Percentiles rank a stretch among this genome's conserved stretches.
These are phyloP conservation scores for Bibio marci DNA, from an alignment of 2,888 invertebrate genomes.

Conservation along the genomic window DNA sequence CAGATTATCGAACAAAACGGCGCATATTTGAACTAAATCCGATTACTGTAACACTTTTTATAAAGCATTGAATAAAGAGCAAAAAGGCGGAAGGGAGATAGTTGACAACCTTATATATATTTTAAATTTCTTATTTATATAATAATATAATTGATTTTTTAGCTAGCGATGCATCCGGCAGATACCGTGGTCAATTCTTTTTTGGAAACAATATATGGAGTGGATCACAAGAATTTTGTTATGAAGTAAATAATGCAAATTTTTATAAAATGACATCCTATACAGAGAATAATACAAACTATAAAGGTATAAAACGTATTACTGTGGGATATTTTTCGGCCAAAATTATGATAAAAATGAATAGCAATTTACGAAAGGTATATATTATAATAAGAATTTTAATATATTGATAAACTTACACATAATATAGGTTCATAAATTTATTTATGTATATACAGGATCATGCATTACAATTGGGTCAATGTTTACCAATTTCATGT, in stretches of 20 bases:
- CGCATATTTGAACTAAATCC: too few relatives aligned
- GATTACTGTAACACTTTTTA: too few relatives aligned
- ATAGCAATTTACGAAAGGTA: slow-evolving; percentile 18
- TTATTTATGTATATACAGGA: neutral
- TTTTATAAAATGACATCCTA: too few relatives aligned
- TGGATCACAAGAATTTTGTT: slow-evolving; percentile 52
- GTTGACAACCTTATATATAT: too few relatives aligned
- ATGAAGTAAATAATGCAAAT: slow-evolving; percentile 32
- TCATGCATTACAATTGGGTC: slow-evolving; percentile 48
- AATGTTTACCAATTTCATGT: slow-evolving; percentile 58
- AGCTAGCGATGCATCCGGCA: slow-evolving; percentile 70
- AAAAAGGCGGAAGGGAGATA: too few relatives aligned
- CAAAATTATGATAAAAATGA: slow-evolving; percentile 17
- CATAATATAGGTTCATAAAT: too few relatives aligned
- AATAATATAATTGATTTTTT: too few relatives aligned
- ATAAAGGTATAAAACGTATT: slow-evolving; percentile 16
- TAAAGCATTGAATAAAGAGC: too few relatives aligned
- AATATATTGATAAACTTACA: too few relatives aligned
- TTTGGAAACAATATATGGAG: slow-evolving; percentile 73
- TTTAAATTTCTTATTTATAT: too few relatives aligned
- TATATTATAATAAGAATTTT: neutral
- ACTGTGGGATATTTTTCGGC: slow-evolving; percentile 24
- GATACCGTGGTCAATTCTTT: slow-evolving; percentile 56
- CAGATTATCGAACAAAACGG: too few relatives aligned
- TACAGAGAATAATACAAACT: too few relatives aligned